Base-by-base conservation (phyloP, 2,888 invertebrate genomes). In the Acholoe squamosa region DNA sequence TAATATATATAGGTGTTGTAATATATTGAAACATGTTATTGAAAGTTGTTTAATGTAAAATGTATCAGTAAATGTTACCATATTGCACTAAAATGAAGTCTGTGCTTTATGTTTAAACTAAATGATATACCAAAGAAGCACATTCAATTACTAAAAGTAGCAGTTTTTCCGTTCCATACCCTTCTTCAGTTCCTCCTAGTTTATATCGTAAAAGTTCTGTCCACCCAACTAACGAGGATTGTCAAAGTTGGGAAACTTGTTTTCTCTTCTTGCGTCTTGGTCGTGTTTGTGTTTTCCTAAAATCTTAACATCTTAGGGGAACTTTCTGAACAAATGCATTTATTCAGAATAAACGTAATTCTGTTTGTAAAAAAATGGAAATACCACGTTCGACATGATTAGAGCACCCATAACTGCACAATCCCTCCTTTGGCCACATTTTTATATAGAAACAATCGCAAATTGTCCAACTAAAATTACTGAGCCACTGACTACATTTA, bases 61-160 rank as follows among this genome's bases (percentile, higher is more conserved):
- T 14, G 61, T 61, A n/a, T 61, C n/a, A n/a, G 71, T 71, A 28
- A 0, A 61, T 61, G 71, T 71, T 25, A 71, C 31, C 71, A 71
- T 14, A 71, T 16, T 71, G 71, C 71, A 71, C 71, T 14, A 71
- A 28, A 71, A 71, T 71, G 71, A 71, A 71, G 71, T 5, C 71
- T 14, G 3, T 71, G 25, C 19, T 61, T 61, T 61, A 28, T 71
- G 25, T n/a, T 28, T 14, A n/a, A 25, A 28, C 28, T 71, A 28
- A 7, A 28, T 25, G 5, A 25, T 71, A 71, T 71, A 25, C 31
- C 3, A 25, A 28, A 28, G 71, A 22, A 71, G 22, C 28, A 71
- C 25, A 28, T 71, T 28, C 28, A 71, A 28, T n/a, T n/a, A 71
- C 12, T 3, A 7, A 71, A 28, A 71, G 31, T 71, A 71, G 71